These are phyloP conservation scores for Philotrypesis tridentata DNA, from an alignment of 1,140 invertebrate genomes.

Conservation along the genomic window DNA sequence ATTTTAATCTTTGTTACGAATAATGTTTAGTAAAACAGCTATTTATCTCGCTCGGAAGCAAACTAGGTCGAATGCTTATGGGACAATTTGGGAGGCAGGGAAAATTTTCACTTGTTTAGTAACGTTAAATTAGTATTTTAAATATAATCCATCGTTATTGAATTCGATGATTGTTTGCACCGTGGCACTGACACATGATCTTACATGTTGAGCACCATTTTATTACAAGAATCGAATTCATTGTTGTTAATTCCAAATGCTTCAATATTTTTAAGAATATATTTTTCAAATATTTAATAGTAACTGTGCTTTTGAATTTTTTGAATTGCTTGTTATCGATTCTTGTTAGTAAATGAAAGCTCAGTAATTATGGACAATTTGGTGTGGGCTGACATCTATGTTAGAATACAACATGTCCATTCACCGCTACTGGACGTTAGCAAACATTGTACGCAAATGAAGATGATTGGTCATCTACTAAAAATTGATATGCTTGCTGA, in stretches of 20 bases:
- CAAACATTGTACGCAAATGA: slow-evolving; percentile 61
- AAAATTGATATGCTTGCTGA: slow-evolving; percentile 34
- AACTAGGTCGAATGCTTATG: slow-evolving; percentile 68
- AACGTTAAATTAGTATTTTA: slow-evolving; percentile 64
- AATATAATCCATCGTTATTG: slow-evolving; percentile 69
- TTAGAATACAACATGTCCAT: slow-evolving; percentile 74
- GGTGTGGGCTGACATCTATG: slow-evolving; percentile 74
- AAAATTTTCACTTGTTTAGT: slow-evolving; percentile 59
- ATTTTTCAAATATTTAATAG: slow-evolving; percentile 2
- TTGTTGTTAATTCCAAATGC: slow-evolving; percentile 1
- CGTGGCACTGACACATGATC: slow-evolving; percentile 72
- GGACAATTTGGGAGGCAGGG: slow-evolving; percentile 60
- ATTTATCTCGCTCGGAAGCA: slow-evolving; percentile 56
- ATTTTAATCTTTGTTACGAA: slow-evolving; percentile 49
- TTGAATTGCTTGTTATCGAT: slow-evolving; percentile 1
- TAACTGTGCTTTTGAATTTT: not conserved
- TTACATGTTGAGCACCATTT: slow-evolving; percentile 53
- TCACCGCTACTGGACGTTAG: slow-evolving; percentile 66
- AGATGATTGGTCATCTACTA: slow-evolving; percentile 10
- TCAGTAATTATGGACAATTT: slow-evolving; percentile 69
- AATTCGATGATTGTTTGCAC: slow-evolving; percentile 74
- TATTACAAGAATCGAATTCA: slow-evolving; percentile 25
- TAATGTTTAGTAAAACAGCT: slow-evolving; percentile 37
- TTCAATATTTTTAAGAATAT: slow-evolving; percentile 7
- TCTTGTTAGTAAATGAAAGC: slow-evolving; percentile 35